Conservation (phyloP, 2,797 vertebrate genomes). For the Menidia menidia region DNA sequence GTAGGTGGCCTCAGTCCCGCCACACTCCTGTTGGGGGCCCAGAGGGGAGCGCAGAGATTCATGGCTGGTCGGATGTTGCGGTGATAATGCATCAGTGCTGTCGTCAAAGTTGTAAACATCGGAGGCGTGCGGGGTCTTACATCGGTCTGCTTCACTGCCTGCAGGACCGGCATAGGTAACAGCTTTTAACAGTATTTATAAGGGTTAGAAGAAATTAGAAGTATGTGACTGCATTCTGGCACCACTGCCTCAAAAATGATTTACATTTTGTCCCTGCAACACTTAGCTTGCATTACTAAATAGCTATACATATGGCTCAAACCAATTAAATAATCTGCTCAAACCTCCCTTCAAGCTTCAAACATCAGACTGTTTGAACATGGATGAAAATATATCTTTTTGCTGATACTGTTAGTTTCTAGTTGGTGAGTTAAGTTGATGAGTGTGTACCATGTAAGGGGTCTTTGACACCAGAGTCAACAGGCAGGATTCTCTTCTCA, state of each 20-base stretch:
- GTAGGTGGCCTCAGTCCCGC: conserved; percentile 79
- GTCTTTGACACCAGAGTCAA: conserved; percentile 88
- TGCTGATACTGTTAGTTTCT: background rate
- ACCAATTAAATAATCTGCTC: no score
- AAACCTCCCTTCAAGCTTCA: no score
- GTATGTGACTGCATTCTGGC: background rate
- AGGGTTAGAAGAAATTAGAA: conserved; percentile 10
- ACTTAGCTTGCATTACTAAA: no score
- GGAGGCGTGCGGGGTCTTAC: conserved; percentile 85
- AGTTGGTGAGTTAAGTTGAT: background rate
- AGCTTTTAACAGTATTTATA: conserved; percentile 2
- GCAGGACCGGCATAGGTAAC: conserved; percentile 43
- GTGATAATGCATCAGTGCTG: conserved; percentile 90
- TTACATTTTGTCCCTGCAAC: no score
- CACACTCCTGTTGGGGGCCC: conserved; percentile 85
- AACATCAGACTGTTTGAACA: no score
- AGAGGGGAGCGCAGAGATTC: conserved; percentile 86
- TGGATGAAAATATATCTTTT: background rate
- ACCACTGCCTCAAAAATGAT: no score
- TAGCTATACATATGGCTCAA: no score
- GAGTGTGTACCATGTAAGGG: conserved; percentile 83
- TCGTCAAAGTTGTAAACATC: conserved; percentile 94
- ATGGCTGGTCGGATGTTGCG: conserved; percentile 88
- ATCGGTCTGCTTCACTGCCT: conserved; percentile 79
- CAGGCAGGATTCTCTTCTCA: conserved; percentile 96